phyloP scores from a whole-genome alignment of 1,140 invertebrate genomes.

The Chrysoperla carnea region DNA sequence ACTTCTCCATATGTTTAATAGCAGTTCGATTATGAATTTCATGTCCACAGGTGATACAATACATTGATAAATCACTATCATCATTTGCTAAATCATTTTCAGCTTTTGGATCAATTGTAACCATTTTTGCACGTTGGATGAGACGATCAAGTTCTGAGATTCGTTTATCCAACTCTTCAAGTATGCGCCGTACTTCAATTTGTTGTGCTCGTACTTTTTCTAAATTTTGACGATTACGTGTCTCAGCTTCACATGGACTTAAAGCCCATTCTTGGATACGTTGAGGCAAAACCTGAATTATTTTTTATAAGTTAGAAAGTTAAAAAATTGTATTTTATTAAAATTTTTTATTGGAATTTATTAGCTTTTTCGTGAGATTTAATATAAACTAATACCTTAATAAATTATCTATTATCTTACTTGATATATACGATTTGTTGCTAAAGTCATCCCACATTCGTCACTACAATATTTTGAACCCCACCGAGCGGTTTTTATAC shows the following conservation, averaged over 20 bases:
- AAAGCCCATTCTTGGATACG: slow-evolving; percentile 89
- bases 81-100: slow-evolving; percentile 46
- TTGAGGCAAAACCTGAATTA: slow-evolving; percentile 56
- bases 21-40: slow-evolving; percentile 77
- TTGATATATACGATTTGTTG: slow-evolving; percentile 70
- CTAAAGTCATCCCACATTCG: slow-evolving; percentile 81
- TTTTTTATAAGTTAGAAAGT: slow-evolving; percentile 5
- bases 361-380: too few species aligned
- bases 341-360: background rate
- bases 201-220: slow-evolving; percentile 69
- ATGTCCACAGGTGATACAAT: slow-evolving; percentile 93
- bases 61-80: slow-evolving; percentile 70
- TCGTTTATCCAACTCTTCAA: slow-evolving; percentile 60
- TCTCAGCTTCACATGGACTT: slow-evolving; percentile 75
- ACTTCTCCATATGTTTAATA: slow-evolving; percentile 89
- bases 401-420: too few species aligned
- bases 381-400: too few species aligned
- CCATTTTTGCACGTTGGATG: slow-evolving; percentile 54
- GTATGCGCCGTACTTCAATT: slow-evolving; percentile 48
- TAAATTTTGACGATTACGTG: slow-evolving; percentile 64
- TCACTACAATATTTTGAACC: slow-evolving; percentile 93
- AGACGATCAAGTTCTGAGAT: slow-evolving; percentile 66
- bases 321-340: background rate
- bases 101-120: slow-evolving; percentile 39
- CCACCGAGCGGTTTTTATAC: slow-evolving; percentile 52